Evolutionary conservation across 2,888 invertebrate species (phyloP).

Genomic region (Eubasilissa splendida): DNA sequence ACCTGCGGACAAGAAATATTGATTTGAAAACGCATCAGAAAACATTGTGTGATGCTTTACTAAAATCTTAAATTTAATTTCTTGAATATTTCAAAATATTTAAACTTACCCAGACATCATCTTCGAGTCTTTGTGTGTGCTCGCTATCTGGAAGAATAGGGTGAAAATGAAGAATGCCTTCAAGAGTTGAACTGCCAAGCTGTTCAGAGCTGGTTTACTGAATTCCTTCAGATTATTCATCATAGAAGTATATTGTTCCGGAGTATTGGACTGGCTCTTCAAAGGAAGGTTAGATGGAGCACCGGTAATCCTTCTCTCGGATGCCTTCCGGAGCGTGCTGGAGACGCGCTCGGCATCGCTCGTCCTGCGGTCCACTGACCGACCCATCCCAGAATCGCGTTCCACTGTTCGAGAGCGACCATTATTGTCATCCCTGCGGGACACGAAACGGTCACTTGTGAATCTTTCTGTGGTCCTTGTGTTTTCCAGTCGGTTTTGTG

Average conservation of each 20-base stretch:
- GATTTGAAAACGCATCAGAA: not conserved
- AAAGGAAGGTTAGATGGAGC: constrained; percentile 13
- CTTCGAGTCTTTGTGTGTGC: constrained; percentile 42
- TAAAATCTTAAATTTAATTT: not conserved
- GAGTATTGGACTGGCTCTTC: not conserved
- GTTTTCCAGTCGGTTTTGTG: not conserved
- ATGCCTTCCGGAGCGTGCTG: not conserved
- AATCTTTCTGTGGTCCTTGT: not conserved
- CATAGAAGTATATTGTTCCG: not conserved
- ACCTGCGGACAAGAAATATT: constrained; percentile 32
- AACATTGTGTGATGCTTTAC: not conserved
- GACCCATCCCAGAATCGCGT: not conserved
- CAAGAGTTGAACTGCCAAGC: constrained; percentile 44
- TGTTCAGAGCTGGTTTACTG: constrained; percentile 24
- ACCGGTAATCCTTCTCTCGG: not conserved
- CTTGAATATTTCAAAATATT: no score
- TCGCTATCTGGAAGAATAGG: constrained; percentile 46
- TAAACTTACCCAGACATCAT: constrained; percentile 45
- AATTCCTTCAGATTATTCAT: constrained; percentile 14
- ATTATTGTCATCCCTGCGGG: constrained; percentile 10
- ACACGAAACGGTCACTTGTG: not conserved
- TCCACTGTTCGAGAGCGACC: not conserved
- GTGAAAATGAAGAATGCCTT: constrained; percentile 51
- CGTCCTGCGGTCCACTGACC: not conserved
- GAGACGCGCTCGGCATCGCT: not conserved